Base-by-base conservation (phyloP, 2,888 invertebrate species). In the Acanthococcus lagerstroemiae region DNA sequence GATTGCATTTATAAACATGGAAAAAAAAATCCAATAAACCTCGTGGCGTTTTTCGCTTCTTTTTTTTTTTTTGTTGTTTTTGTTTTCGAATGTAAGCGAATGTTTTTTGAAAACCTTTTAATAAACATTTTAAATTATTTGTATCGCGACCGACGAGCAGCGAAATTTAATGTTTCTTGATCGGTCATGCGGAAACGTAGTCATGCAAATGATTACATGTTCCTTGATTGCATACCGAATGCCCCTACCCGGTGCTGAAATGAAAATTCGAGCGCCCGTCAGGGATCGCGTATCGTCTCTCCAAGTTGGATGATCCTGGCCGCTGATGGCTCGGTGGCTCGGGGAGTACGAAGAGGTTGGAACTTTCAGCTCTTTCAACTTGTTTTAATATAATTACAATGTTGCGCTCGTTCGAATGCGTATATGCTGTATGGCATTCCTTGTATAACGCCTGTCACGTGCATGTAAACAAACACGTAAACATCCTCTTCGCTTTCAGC, bases 161-260 rank as follows among this genome's bases (percentile, higher is more conserved):
- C 37, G n/a, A n/a, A n/a, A 37, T 63, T 44, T 54, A 63, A 63
- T 63, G 54, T 37, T 63, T 63, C 63, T 63, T 63, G 63, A 63
- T 63, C 63, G 63, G 63, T 63, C 30, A 63, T 52, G 63, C 52
- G 63, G 63, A 63, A 63, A 63, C 63, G 52, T 63, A 63, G 52
- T 63, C 63, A 63, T 63, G 63, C 63, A 63, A 63, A 63, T 63
- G 63, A 63, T 63, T 63, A 63, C 63, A 63, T 63, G 63, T 52
- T 63, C 37, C 63, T 63, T 54, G 63, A 63, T 63, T 54, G 52
- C 63, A 63, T 63, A 63, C 63, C 63, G 17, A 37, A 52, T 37
- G 37, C 63, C 25, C 24, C 37, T 22, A 12, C 24, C 48, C 46
- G 44, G 12, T 27, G 12, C 15, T 27, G 27, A 55, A 27, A 55